Conservation (phyloP, 2,888 invertebrate species). For the Nomada hirtipes region DNA sequence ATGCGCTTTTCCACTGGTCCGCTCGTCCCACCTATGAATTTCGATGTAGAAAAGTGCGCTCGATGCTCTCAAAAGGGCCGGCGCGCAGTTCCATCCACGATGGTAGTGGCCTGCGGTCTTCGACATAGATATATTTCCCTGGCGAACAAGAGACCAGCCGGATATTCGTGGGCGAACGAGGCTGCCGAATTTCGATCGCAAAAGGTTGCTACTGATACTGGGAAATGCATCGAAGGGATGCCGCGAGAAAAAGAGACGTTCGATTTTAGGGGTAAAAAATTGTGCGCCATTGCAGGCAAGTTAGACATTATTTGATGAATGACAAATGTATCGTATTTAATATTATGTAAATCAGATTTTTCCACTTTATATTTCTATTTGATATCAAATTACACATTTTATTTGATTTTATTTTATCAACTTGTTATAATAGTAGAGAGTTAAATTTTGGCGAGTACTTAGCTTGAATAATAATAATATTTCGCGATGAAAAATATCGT, state of each 20-base stretch:
- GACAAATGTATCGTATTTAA: too few species aligned
- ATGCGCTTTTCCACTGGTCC: slow-evolving; percentile 27
- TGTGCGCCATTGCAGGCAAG: too few species aligned
- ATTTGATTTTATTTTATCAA: too few species aligned
- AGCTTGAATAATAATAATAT: too few species aligned
- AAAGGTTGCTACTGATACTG: slow-evolving; percentile 14
- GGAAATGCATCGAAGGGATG: neutral
- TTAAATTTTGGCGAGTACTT: too few species aligned
- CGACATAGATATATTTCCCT: slow-evolving; percentile 30
- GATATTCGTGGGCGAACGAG: slow-evolving; percentile 33
- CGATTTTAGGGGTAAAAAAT: too few species aligned
- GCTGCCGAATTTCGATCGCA: slow-evolving; percentile 16
- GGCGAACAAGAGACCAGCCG: slow-evolving; percentile 28
- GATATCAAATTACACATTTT: too few species aligned
- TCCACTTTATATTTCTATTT: too few species aligned
- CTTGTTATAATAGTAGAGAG: too few species aligned
- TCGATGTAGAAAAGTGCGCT: slow-evolving; percentile 49
- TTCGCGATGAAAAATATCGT: too few species aligned
- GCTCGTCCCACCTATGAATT: slow-evolving; percentile 35
- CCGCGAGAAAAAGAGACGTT: neutral
- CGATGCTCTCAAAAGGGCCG: slow-evolving; percentile 33
- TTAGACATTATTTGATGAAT: too few species aligned
- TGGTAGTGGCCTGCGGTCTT: slow-evolving; percentile 42
- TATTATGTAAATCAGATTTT: too few species aligned
- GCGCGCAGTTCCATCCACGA: slow-evolving; percentile 28